Conservation (phyloP, 2,888 invertebrate species). For the Nezara viridula region DNA sequence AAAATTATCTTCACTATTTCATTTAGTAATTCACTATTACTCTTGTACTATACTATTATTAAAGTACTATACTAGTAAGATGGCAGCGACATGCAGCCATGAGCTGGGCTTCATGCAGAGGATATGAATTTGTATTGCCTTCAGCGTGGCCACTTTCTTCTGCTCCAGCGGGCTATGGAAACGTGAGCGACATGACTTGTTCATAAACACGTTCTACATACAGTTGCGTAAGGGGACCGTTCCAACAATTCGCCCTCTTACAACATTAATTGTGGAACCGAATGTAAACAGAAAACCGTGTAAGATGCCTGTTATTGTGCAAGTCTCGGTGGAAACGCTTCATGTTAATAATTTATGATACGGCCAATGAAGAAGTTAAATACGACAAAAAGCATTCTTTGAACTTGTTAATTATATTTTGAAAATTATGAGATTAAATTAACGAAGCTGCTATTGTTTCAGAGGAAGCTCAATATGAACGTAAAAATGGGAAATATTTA, state of each 20-base stretch:
- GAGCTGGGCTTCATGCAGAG: neutral
- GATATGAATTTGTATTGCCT: neutral
- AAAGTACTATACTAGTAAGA: too few species aligned
- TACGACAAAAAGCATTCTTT: too few species aligned
- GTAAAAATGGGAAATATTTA: too few species aligned
- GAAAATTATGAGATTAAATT: too few species aligned
- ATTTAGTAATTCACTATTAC: too few species aligned
- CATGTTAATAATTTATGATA: neutral
- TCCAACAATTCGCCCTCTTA: neutral
- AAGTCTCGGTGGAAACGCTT: neutral
- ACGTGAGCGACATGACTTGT: constrained; percentile 30
- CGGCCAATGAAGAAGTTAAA: neutral
- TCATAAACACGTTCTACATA: constrained; percentile 44
- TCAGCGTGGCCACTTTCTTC: neutral
- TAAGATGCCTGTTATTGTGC: neutral
- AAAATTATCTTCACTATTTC: too few species aligned
- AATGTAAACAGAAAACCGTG: neutral
- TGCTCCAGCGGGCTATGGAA: neutral
- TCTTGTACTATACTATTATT: too few species aligned
- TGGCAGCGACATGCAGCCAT: neutral
- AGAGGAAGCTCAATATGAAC: too few species aligned
- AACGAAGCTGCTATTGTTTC: too few species aligned
- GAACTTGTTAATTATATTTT: too few species aligned
- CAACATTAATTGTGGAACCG: constrained; percentile 18
- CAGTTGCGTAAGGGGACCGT: constrained; percentile 9